These are phyloP conservation scores for Scolopax mira DNA, from an alignment of 2,113 vertebrate genomes.

Conservation along the genomic window DNA sequence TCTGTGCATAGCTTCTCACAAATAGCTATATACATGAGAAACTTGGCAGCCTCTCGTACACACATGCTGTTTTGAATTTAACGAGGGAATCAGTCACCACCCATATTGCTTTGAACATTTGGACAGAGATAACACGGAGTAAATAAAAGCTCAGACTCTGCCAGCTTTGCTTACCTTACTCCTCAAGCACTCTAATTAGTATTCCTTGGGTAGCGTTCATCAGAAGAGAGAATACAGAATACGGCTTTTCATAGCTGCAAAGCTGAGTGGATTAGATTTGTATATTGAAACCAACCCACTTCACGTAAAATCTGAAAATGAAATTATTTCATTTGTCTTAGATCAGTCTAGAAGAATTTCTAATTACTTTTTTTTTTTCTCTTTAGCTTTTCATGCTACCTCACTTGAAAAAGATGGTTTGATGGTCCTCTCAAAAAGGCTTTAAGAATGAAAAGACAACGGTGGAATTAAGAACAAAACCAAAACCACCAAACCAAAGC, in stretches of 20 bases:
- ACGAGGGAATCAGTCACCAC: conserved; percentile 42
- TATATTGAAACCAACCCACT: background rate
- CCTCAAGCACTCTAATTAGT: background rate
- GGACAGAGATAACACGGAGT: conserved; percentile 51
- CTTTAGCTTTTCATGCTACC: background rate
- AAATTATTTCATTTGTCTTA: background rate
- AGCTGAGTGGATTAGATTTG: background rate
- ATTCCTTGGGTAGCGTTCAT: background rate
- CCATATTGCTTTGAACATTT: conserved; percentile 54
- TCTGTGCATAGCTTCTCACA: conserved; percentile 18
- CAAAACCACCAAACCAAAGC: background rate
- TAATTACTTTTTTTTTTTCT: background rate
- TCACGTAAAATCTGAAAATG: background rate
- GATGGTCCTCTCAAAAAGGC: background rate
- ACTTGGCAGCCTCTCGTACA: conserved; percentile 31
- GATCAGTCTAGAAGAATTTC: background rate
- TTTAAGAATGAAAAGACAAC: background rate
- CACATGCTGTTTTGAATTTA: conserved; percentile 54
- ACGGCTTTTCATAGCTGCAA: background rate
- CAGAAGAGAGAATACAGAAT: background rate
- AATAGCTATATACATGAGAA: conserved; percentile 42
- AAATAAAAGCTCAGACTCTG: conserved; percentile 37
- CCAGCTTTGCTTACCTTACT: conserved; percentile 45
- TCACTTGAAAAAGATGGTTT: background rate
- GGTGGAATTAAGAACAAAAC: background rate